Percentiles rank a stretch among this genome's conserved stretches.
Evolutionary conservation across 2,797 vertebrate species (phyloP).

Genomic region (Sebastes taczanowskii): DNA sequence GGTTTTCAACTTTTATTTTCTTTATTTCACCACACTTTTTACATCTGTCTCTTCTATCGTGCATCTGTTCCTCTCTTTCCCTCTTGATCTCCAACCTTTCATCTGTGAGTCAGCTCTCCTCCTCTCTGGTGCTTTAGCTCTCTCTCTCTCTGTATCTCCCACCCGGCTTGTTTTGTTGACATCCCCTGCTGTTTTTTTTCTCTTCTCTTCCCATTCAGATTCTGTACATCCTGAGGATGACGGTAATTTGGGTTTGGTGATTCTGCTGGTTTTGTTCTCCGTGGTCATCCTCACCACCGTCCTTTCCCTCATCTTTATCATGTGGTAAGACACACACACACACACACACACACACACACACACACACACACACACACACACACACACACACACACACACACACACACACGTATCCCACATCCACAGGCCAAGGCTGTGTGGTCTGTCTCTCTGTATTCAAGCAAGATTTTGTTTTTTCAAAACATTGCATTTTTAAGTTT

Average conservation of each 20-base stretch:
- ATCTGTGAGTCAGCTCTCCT: too few relatives aligned
- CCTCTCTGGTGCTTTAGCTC: background rate
- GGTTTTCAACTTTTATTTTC: background rate
- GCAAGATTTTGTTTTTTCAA: background rate
- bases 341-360: slow-evolving; percentile 1
- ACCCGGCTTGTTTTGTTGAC: slow-evolving; percentile 6
- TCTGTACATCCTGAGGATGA: slow-evolving; percentile 49
- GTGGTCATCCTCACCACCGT: slow-evolving; percentile 78
- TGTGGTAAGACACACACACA: slow-evolving; percentile 77
- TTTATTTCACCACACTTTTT: background rate
- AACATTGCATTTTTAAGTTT: background rate
- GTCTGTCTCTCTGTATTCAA: background rate
- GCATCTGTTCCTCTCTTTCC: background rate
- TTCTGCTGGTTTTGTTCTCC: slow-evolving; percentile 80
- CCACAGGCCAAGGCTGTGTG: slow-evolving; percentile 24
- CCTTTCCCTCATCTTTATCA: slow-evolving; percentile 75
- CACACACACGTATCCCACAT: slow-evolving; percentile 3
- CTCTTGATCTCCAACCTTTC: background rate
- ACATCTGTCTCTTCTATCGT: background rate
- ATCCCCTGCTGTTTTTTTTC: background rate
- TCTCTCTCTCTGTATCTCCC: background rate
- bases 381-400: slow-evolving; percentile 21
- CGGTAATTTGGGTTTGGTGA: slow-evolving; percentile 72
- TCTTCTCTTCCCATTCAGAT: slow-evolving; percentile 47
- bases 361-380: slow-evolving; percentile 21